These are phyloP conservation scores for Oenanthe melanoleuca DNA, from an alignment of 2,113 vertebrate genomes.

Conservation along the genomic window DNA sequence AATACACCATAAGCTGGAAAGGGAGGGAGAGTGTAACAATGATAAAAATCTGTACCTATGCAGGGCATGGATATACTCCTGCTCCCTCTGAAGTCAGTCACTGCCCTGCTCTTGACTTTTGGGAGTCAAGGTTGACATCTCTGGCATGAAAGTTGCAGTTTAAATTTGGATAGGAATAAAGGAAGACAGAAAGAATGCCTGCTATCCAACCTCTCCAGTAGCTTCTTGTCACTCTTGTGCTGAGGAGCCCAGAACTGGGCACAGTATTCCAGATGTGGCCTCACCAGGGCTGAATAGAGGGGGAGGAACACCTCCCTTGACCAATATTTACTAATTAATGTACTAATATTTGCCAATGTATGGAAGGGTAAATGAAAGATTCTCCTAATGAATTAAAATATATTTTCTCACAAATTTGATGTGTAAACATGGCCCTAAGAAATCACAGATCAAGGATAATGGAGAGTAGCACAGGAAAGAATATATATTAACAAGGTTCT, in stretches of 20 bases:
- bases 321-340: background rate
- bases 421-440: background rate
- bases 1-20: background rate
- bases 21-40: background rate
- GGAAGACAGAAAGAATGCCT: background rate
- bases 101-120: background rate
- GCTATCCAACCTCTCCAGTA: background rate
- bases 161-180: background rate
- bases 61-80: background rate
- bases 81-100: background rate
- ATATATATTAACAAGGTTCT: background rate
- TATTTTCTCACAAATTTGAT: background rate
- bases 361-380: background rate
- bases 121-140: background rate
- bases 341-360: background rate
- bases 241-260: background rate
- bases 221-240: background rate
- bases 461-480: background rate
- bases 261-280: background rate
- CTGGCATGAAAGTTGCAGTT: background rate
- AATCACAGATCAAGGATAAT: background rate
- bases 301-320: background rate
- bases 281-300: background rate
- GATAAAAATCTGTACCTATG: background rate
- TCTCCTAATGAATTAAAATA: background rate